These are phyloP conservation scores for Seira musarum DNA, from an alignment of 2,888 invertebrate species.

Conservation along the genomic window DNA sequence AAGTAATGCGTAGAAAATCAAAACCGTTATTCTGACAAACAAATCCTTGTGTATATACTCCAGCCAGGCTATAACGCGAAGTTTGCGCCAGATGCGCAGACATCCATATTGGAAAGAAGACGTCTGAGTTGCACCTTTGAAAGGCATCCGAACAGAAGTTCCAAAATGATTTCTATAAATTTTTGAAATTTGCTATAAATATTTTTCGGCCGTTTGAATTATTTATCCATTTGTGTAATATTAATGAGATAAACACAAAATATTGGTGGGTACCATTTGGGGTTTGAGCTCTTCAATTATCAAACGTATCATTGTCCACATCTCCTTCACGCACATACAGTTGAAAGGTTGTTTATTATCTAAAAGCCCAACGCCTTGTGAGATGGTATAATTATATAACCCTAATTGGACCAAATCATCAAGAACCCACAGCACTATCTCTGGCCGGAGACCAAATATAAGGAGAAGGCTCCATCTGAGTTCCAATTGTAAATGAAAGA, in stretches of 20 bases:
- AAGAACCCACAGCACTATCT: conserved; percentile 58
- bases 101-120: conserved; percentile 64
- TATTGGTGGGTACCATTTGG: conserved; percentile 48
- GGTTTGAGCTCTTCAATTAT: conserved; percentile 72
- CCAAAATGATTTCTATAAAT: conserved; percentile 42
- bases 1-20: conserved; percentile 43
- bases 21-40: conserved; percentile 48
- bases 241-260: too few species aligned
- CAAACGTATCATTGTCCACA: conserved; percentile 76
- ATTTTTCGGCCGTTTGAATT: too few species aligned
- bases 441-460: conserved; percentile 45
- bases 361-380: conserved; percentile 66
- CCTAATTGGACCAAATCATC: conserved; percentile 63
- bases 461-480: conserved; percentile 74
- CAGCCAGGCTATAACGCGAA: conserved; percentile 50
- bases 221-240: too few species aligned
- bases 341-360: conserved; percentile 74
- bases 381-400: conserved; percentile 44
- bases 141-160: conserved; percentile 18
- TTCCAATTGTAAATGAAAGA: conserved; percentile 75
- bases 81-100: conserved; percentile 56
- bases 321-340: conserved; percentile 77
- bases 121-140: conserved; percentile 19
- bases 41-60: conserved; percentile 27
- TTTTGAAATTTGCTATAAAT: too few species aligned